Base-by-base conservation (phyloP, 2,113 vertebrate genomes). In the Coptodon rendalli region DNA sequence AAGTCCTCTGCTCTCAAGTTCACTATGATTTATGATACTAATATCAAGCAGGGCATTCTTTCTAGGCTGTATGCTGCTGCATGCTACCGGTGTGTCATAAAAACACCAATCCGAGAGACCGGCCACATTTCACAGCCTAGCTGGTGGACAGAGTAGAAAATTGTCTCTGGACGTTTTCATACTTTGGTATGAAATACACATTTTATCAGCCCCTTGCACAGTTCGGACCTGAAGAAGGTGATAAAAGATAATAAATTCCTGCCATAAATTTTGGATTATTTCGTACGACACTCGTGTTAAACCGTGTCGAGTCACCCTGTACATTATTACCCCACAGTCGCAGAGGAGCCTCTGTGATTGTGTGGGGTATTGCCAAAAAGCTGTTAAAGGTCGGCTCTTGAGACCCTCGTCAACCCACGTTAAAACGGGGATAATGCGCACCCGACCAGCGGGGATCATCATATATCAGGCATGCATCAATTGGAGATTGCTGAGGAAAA, bases 11-110 rank as follows among this genome's bases (percentile, higher is more conserved):
- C 89, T 94, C 88, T 94, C 89, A 91, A 88, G 90, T 93, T 91
- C 94, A 87, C 89, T 54, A 52, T 93, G 93, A 96, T 95, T 95
- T 95, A 95, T 95, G 92, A 86, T 83, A 86, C 87, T 94, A 95
- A 96, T 95, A 96, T 95, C 90, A 86, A 81, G 87, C 91, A 88
- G 91, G 92, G 88, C 92, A 81, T 94, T 94, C 90, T 94, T 86
- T 87, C 90, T 90, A 5, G 90, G 92, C 89, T 84, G 22, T 40
- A 84, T 40, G 52, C 86, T 12, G 78, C 85, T 78, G 90, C 90
- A 57, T 56, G 82, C 89, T 92, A 88, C 92, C 90, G 88, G 82
- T 52, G 84, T 31, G 84, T 94, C 93, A 88, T 96, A 95, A 95
- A 96, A 95, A 90, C 91, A 90, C 91, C 94, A 93, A 95, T 94